Conservation (phyloP, 2,797 vertebrate genomes). For the Heteromormyrus szaboi region DNA sequence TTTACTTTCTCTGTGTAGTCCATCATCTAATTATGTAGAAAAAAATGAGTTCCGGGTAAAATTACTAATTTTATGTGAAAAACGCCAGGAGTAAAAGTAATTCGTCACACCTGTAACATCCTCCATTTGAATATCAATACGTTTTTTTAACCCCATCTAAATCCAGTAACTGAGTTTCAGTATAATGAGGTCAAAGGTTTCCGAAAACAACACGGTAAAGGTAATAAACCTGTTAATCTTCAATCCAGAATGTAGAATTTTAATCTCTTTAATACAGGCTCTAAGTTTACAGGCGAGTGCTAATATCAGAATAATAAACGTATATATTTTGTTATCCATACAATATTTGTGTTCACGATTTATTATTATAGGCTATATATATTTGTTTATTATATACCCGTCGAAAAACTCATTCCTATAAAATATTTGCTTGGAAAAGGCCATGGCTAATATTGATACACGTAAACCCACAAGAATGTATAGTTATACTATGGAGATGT, state of each 20-base stretch:
- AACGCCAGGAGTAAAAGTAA: too few relatives aligned
- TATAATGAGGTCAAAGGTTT: too few relatives aligned
- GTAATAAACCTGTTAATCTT: not conserved
- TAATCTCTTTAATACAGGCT: not conserved
- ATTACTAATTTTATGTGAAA: too few relatives aligned
- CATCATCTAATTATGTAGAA: too few relatives aligned
- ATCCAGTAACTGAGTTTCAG: too few relatives aligned
- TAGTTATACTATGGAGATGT: not conserved
- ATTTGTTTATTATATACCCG: not conserved
- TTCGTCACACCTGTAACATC: too few relatives aligned
- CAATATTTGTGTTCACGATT: not conserved
- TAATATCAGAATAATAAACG: not conserved
- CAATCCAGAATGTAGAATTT: not conserved
- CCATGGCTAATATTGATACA: too few relatives aligned
- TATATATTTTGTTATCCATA: not conserved
- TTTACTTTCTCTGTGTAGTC: too few relatives aligned
- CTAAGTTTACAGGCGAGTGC: not conserved
- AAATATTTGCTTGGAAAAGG: not conserved
- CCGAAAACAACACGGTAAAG: not conserved
- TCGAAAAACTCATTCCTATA: not conserved
- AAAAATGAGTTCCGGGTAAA: too few relatives aligned
- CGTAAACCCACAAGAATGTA: not conserved
- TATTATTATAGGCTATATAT: not conserved
- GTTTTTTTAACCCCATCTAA: too few relatives aligned
- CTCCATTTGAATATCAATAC: too few relatives aligned